Conservation (phyloP, 2,888 invertebrate species). For the Lochmaea crataegi region DNA sequence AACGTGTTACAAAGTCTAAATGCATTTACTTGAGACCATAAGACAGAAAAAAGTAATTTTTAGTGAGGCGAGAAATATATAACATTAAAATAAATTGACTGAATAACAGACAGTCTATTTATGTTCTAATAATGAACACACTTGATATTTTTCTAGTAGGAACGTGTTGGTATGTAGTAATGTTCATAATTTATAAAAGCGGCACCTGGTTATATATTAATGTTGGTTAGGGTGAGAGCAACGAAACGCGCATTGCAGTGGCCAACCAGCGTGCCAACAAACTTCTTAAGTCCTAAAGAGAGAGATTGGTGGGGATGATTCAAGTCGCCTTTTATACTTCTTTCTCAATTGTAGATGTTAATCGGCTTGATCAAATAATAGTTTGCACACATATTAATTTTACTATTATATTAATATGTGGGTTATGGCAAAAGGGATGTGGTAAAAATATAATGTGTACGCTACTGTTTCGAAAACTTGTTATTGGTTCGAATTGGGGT, state of each 20-base stretch:
- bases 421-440: constrained; percentile 7
- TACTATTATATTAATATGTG: constrained; percentile 21
- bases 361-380: constrained; percentile 48
- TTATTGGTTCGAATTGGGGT: neutral
- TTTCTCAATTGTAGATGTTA: constrained; percentile 62
- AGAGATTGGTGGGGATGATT: constrained; percentile 48
- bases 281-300: constrained; percentile 82
- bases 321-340: constrained; percentile 63
- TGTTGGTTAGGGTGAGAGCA: constrained; percentile 83
- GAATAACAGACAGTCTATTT: too few species aligned
- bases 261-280: constrained; percentile 98
- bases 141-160: constrained; percentile 19
- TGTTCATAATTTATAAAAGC: constrained; percentile 36
- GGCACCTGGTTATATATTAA: constrained; percentile 59
- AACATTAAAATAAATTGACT: too few species aligned
- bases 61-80: too few species aligned
- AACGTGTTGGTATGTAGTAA: constrained; percentile 26
- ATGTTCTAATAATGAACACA: neutral
- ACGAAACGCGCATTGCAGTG: constrained; percentile 95
- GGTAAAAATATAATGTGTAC: constrained; percentile 21
- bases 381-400: constrained; percentile 32
- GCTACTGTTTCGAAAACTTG: constrained; percentile 4
- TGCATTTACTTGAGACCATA: too few species aligned
- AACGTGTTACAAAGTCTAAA: too few species aligned
- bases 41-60: too few species aligned